These are phyloP conservation scores for Onychomys arenicola DNA, from an alignment of 2,797 vertebrate genomes.

Conservation along the genomic window DNA sequence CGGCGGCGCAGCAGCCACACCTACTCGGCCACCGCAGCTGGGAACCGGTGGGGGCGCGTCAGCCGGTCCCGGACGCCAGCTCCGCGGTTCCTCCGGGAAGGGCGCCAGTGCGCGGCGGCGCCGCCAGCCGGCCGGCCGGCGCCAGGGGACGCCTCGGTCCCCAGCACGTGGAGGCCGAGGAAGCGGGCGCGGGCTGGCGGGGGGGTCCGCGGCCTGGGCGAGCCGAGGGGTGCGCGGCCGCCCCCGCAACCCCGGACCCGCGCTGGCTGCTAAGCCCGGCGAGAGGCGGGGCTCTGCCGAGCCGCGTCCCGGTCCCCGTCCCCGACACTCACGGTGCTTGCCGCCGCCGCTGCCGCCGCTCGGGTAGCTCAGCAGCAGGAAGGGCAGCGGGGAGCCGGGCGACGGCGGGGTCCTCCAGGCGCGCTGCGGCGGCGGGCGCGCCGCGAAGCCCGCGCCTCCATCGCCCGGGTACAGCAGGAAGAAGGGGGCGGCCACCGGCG, in stretches of 20 bases:
- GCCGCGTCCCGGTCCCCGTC: slow-evolving; percentile 49
- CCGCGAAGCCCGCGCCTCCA: slow-evolving; percentile 76
- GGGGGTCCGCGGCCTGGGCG: slow-evolving; percentile 20
- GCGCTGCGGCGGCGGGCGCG: slow-evolving; percentile 78
- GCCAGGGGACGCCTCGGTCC: background rate
- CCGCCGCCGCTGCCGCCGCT: slow-evolving; percentile 70
- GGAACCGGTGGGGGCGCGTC: background rate
- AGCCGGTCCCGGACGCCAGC: background rate
- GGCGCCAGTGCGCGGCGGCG: background rate
- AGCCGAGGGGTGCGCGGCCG: background rate
- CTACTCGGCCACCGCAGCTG: slow-evolving; percentile 8
- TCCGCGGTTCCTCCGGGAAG: background rate
- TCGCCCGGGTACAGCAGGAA: slow-evolving; percentile 81
- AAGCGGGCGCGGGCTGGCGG: background rate
- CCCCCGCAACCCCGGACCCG: background rate
- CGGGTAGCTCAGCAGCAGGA: slow-evolving; percentile 83
- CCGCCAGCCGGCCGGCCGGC: background rate
- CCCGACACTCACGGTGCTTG: slow-evolving; percentile 80
- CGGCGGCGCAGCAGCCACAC: slow-evolving; percentile 72
- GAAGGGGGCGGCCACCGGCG: slow-evolving; percentile 81
- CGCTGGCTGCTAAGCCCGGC: background rate
- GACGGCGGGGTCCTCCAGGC: slow-evolving; percentile 85
- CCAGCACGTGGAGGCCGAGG: slow-evolving; percentile 62
- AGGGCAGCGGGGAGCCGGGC: slow-evolving; percentile 81
- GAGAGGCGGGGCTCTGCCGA: slow-evolving; percentile 73